Conservation (phyloP, 2,113 vertebrate species). For the Tor tambroides region DNA sequence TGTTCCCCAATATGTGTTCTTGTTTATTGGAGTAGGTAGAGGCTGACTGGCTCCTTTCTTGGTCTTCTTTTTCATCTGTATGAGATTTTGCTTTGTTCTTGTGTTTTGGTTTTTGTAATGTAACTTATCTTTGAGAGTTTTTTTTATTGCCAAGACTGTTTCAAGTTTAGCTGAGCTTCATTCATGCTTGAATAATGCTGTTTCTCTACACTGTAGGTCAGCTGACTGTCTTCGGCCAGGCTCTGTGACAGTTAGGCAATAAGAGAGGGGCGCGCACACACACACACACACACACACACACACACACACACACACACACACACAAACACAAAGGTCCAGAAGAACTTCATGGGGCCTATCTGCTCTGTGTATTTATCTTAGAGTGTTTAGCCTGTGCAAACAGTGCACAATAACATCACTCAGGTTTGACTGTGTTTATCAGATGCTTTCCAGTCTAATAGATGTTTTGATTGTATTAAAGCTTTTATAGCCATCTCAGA, state of each 20-base stretch:
- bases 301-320: background rate
- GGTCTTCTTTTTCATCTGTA: background rate
- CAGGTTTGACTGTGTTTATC: conserved; percentile 20
- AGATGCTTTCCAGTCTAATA: background rate
- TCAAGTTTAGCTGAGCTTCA: background rate
- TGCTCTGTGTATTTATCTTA: background rate
- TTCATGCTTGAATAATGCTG: background rate
- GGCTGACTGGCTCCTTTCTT: conserved; percentile 19
- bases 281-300: background rate
- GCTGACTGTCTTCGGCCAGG: background rate
- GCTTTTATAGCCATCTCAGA: conserved; percentile 1
- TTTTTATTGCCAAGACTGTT: background rate
- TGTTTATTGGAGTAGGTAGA: conserved; percentile 32
- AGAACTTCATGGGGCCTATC: background rate
- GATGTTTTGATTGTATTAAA: conserved; percentile 20
- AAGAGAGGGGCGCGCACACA: background rate
- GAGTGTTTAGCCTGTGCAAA: conserved; percentile 2
- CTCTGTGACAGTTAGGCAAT: conserved; percentile 4
- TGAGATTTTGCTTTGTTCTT: conserved; percentile 18
- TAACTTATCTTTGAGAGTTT: background rate
- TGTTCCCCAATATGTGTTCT: background rate
- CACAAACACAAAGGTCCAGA: background rate
- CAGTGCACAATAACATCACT: conserved; percentile 2
- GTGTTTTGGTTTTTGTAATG: background rate
- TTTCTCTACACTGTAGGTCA: background rate